Base-by-base conservation (phyloP, 1,140 invertebrate species). In the Bombus huntii region DNA sequence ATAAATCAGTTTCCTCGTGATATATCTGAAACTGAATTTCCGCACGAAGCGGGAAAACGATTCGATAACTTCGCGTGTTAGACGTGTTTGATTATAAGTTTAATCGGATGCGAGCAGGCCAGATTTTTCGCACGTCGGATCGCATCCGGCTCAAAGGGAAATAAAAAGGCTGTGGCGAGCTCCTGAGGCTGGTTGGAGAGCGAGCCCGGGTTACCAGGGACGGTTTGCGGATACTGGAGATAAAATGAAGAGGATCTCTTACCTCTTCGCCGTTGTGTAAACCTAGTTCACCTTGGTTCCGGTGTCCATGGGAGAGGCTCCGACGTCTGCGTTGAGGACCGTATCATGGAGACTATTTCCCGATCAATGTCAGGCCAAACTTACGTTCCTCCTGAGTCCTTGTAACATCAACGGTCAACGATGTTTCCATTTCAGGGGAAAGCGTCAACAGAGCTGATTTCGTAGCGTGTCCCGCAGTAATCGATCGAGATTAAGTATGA, bases 321-420 rank as follows among this genome's bases (percentile, higher is more conserved):
- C 53, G 47, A 25, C 59, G 22, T 66, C 88, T 85, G 73, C 31
- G 37, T 88, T 81, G 87, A 65, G 80, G 72, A 74, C 70, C 79
- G 76, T 89, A 85, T 89, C 85, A 83, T 84, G 75, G 65, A 80
- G 57, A 22, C 57, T 70, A 73, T 39, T 72, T 70, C 83, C 79
- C 88, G 88, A 90, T 90, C 88, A 89, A 89, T 90, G 88, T 80
- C 82, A 72, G 39, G 39, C 25, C 6, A 31, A 78, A 79, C 74
- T 87, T 87, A 77, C 84, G 73, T 74, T 73, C 77, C 76, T 62
- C 81, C 47, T 62, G 57, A 47, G 70, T 53, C 76, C 84, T 80
- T 62, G 77, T 72, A 74, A 34, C 66, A 86, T 76, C 70, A 86
- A 72, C 57, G 76, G 75, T 75, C 87, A 70, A 62, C 59, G 44